phyloP scores from a whole-genome alignment of 2,113 vertebrate genomes.

The Myrmecophaga tridactyla region DNA sequence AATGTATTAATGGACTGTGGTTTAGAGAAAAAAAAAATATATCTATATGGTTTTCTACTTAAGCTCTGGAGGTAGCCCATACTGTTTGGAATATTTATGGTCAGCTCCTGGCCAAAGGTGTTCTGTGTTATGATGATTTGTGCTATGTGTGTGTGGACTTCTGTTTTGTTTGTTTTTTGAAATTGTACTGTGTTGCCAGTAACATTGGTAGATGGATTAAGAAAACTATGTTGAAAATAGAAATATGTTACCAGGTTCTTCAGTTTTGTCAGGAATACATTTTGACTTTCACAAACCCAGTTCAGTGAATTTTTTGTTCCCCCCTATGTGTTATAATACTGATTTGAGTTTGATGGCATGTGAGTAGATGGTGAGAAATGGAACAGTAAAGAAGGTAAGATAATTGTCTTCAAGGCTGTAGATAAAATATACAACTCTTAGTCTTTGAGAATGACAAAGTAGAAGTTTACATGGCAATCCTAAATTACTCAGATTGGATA shows the following conservation, averaged over 20 bases:
- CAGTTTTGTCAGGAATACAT: not conserved
- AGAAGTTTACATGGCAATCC: not conserved
- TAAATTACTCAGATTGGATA: not conserved
- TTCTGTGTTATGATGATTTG: not conserved
- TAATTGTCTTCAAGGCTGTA: not conserved
- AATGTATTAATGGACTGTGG: not conserved
- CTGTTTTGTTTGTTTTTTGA: not conserved
- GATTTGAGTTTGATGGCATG: not conserved
- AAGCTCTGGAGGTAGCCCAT: too few relatives aligned
- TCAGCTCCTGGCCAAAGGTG: too few relatives aligned
- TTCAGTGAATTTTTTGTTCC: not conserved
- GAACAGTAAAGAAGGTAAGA: not conserved
- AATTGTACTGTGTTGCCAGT: not conserved
- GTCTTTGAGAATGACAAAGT: not conserved
- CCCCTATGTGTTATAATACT: not conserved
- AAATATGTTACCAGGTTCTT: not conserved
- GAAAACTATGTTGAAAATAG: not conserved
- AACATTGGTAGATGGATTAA: not conserved
- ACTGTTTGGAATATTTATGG: not conserved
- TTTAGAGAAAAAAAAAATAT: too few relatives aligned
- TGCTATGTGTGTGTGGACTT: not conserved
- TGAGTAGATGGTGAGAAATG: not conserved
- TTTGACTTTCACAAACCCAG: not conserved
- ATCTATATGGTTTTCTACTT: not conserved
- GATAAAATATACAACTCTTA: not conserved